phyloP scores from a whole-genome alignment of 1,140 invertebrate species.

The Zaprionus tsacasi region DNA sequence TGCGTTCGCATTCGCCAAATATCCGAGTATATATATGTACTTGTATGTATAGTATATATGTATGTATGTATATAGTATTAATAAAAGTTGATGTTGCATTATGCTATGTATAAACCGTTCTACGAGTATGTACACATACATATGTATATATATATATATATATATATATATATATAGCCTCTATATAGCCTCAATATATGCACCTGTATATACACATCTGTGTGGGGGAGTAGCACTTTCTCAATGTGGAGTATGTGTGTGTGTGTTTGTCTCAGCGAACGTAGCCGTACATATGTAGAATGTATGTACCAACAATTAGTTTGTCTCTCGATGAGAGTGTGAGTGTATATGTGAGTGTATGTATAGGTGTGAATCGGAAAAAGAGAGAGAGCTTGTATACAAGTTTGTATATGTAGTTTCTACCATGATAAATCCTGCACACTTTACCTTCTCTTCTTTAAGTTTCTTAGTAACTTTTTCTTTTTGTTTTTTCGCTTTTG shows the following conservation, averaged over 20 bases:
- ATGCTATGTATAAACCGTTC: conserved; percentile 68
- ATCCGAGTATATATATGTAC: conserved; percentile 50
- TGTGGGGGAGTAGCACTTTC: conserved; percentile 10
- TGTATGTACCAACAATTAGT: conserved; percentile 73
- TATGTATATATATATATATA: conserved; percentile 49
- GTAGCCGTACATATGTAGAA: conserved; percentile 77
- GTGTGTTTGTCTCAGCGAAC: conserved; percentile 28
- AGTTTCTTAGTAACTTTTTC: conserved; percentile 37
- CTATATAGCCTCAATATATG: conserved; percentile 43
- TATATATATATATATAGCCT: conserved; percentile 52
- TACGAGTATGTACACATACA: conserved; percentile 60
- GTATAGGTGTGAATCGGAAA: conserved; percentile 8
- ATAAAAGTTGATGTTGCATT: conserved; percentile 64
- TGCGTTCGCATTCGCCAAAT: conserved; percentile 53
- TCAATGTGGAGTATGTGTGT: conserved; percentile 17
- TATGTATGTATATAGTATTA: conserved; percentile 58
- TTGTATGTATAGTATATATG: conserved; percentile 39
- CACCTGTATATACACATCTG: conserved; percentile 29
- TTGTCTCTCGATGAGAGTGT: conserved; percentile 45
- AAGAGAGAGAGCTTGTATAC: conserved; percentile 19
- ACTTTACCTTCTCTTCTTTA: conserved; percentile 16
- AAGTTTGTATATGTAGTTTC: conserved; percentile 24
- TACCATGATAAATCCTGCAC: conserved; percentile 21
- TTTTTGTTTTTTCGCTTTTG: conserved; percentile 23
- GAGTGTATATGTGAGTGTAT: conserved; percentile 16